Conservation (phyloP, 2,113 vertebrate species). For the Salvelinus alpinus region DNA sequence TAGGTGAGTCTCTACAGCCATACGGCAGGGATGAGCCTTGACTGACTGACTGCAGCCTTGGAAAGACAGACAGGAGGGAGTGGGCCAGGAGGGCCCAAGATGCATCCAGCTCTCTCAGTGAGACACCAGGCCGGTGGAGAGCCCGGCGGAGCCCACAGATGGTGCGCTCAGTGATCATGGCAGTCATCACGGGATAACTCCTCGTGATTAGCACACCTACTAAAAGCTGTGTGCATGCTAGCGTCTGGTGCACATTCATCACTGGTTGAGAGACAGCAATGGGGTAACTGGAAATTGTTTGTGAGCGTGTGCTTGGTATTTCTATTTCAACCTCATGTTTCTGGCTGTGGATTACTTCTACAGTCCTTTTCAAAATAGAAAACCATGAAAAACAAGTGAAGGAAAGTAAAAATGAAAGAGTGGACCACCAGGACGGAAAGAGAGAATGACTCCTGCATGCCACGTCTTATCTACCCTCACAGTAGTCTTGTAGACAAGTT, state of each 20-base stretch:
- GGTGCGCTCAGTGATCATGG: slow-evolving; percentile 63
- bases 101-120: slow-evolving; percentile 46
- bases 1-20: background rate
- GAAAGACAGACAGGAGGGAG: background rate
- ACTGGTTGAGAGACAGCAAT: background rate
- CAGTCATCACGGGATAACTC: slow-evolving; percentile 59
- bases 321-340: background rate
- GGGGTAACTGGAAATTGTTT: background rate
- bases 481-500: slow-evolving; percentile 45
- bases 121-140: slow-evolving; percentile 26
- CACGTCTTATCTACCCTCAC: too few relatives aligned
- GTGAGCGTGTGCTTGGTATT: background rate
- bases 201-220: slow-evolving; percentile 67
- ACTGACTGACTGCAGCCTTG: too few relatives aligned
- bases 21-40: background rate
- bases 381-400: background rate
- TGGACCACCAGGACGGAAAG: slow-evolving; percentile 15
- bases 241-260: slow-evolving; percentile 56
- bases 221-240: slow-evolving; percentile 59
- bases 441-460: background rate
- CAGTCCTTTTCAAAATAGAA: background rate
- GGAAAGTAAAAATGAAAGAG: slow-evolving; percentile 13
- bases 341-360: background rate
- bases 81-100: slow-evolving; percentile 35
- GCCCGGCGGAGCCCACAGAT: slow-evolving; percentile 68